Percentiles rank a stretch among this genome's conserved stretches.
phyloP scores from a whole-genome alignment of 1,140 invertebrate species.

The Dendrolimus kikuchii region DNA sequence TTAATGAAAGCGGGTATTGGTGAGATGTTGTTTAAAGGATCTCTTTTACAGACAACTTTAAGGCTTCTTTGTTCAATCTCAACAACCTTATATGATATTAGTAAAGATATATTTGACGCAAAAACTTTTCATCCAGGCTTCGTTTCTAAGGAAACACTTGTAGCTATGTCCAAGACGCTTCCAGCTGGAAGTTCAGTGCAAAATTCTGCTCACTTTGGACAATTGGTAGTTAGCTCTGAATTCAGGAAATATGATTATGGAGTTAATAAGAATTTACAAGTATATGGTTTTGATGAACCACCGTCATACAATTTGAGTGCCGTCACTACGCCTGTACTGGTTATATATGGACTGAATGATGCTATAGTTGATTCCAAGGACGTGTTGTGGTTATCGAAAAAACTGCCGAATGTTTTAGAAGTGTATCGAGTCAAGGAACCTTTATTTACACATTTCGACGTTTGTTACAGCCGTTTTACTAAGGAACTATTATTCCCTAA shows the following conservation, averaged over 20 bases:
- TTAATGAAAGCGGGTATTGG: conserved; percentile 4
- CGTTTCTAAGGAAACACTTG: conserved; percentile 25
- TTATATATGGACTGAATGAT: no score
- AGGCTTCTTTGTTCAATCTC: conserved; percentile 14
- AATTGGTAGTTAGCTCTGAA: conserved; percentile 49
- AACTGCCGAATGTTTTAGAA: no score
- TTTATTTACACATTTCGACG: no score
- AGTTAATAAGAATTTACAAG: conserved; percentile 49
- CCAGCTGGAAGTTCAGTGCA: conserved; percentile 82
- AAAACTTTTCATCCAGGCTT: conserved; percentile 31
- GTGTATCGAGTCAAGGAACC: no score
- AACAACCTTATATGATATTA: conserved; percentile 1
- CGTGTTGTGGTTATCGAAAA: no score
- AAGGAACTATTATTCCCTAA: no score
- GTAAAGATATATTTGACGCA: conserved; percentile 1
- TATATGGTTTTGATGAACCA: conserved; percentile 65
- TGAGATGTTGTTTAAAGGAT: conserved; percentile 18
- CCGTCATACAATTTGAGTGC: conserved; percentile 23
- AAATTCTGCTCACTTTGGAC: conserved; percentile 77
- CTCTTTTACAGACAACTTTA: conserved; percentile 9
- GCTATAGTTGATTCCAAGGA: no score
- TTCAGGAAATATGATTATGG: conserved; percentile 74
- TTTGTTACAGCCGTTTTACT: no score
- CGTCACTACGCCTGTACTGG: no score
- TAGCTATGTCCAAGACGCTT: conserved; percentile 72